Evolutionary conservation across 2,797 vertebrate species (phyloP).

Genomic region (Adrianichthys oophorus): DNA sequence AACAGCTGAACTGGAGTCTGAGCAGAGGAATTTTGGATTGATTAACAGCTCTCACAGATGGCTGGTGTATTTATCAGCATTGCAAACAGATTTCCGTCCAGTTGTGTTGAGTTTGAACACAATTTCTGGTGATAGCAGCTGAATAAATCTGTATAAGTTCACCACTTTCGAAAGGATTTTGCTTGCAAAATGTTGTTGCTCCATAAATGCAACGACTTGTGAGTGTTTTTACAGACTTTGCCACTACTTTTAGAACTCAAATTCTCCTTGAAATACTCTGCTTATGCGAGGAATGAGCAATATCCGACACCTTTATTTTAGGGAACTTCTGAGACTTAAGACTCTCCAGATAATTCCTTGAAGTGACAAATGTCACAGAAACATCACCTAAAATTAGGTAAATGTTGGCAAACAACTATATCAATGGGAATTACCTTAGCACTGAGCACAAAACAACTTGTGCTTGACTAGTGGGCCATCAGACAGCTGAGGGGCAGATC

Average conservation of each 20-base stretch:
- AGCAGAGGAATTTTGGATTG: conserved; percentile 12
- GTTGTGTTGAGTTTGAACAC: conserved; percentile 3
- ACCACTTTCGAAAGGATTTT: not conserved
- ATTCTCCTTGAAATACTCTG: too few relatives aligned
- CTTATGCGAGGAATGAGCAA: too few relatives aligned
- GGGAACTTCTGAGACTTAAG: too few relatives aligned
- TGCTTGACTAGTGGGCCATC: not conserved
- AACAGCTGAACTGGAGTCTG: conserved; percentile 12
- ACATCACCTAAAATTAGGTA: too few relatives aligned
- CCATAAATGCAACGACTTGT: not conserved
- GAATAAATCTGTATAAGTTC: conserved; percentile 9
- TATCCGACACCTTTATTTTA: too few relatives aligned
- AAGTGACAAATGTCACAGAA: too few relatives aligned
- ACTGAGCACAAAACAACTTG: too few relatives aligned
- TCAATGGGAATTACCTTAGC: too few relatives aligned
- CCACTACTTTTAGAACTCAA: too few relatives aligned
- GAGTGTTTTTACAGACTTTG: not conserved
- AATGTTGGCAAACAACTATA: too few relatives aligned
- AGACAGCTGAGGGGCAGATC: conserved; percentile 7
- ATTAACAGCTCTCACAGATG: conserved; percentile 24
- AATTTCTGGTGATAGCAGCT: not conserved
- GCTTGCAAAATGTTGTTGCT: conserved; percentile 1
- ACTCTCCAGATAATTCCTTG: too few relatives aligned
- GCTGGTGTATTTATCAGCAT: conserved; percentile 13
- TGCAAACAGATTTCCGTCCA: conserved; percentile 10